These are phyloP conservation scores for Nasonia longicornis DNA, from an alignment of 1,140 invertebrate genomes.

Conservation along the genomic window DNA sequence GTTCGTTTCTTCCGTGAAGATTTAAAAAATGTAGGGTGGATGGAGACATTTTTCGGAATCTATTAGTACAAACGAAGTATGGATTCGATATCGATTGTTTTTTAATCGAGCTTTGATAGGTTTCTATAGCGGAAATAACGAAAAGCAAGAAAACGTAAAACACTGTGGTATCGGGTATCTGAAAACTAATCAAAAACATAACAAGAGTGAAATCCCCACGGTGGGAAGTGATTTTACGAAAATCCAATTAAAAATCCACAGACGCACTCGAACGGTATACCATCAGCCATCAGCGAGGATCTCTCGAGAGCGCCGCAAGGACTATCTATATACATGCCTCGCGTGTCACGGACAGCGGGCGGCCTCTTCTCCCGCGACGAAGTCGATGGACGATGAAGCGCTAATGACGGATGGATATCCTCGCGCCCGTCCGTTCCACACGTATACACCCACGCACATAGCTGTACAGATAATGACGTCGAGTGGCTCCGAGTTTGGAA, in stretches of 20 bases:
- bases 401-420: conserved; percentile 32
- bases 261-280: background rate
- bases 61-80: too few relatives aligned
- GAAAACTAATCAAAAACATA: too few relatives aligned
- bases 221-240: background rate
- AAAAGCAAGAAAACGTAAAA: too few relatives aligned
- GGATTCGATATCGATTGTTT: too few relatives aligned
- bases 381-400: conserved; percentile 29
- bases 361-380: background rate
- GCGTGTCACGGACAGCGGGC: background rate
- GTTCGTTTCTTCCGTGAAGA: background rate
- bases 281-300: background rate
- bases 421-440: background rate
- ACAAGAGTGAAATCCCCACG: background rate
- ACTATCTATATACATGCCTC: background rate
- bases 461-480: background rate
- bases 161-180: too few relatives aligned
- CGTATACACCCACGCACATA: background rate
- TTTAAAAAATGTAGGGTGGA: background rate
- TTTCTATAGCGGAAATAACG: too few relatives aligned
- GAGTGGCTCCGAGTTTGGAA: conserved; percentile 20
- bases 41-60: too few relatives aligned
- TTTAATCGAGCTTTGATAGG: too few relatives aligned
- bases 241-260: conserved; percentile 26
- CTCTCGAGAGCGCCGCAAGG: background rate